Evolutionary conservation across 2,113 vertebrate genomes (phyloP), one percentile per base, ranked within the genome.

Genomic region (Camelus bactrianus): DNA sequence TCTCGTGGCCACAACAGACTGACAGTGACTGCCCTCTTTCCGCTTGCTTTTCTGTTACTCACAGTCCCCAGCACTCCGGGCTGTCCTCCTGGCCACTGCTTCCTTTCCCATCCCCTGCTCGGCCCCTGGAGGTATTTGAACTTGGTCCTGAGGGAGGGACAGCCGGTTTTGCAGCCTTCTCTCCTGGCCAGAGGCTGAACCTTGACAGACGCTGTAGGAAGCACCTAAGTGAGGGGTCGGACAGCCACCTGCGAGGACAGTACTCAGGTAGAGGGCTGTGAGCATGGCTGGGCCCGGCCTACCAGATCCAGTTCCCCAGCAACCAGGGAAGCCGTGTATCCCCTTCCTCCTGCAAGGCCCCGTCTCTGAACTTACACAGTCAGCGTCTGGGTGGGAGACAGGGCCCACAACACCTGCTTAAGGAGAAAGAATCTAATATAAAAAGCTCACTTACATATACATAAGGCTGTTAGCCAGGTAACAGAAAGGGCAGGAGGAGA

Each of bases 21-120:
- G 48, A 30, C 48, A 6, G 30, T 6, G 5, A 20, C 48, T 19
- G 75, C 5, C 11, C 10, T 46, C 17, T 48, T 0, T 1, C 20
- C 48, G 0, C 3, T 6, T 48, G 30, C 75, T 48, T 30, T 52
- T 52, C 3, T 0, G 30, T 3, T 77, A 9, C 75, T n/a, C 3
- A 9, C 17, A 48, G 24, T 46, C 38, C 38, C 38, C 28, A 6
- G 28, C 0, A 2, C 19, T n/a, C 48, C 48, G 3, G 3, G 30
- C 48, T 0, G 10, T n/a, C 17, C 12, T n/a, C 30, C 75, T 30
- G 48, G 75, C 30, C 75, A 77, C 2, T 3, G 17, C 19, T 0
- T 3, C n/a, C 48, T 77, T 54, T 54, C 54, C 30, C 15, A 54
- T 8, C 75, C 50, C 8, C 48, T 77, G 30, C 50, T 20, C 56